Evolutionary conservation across 92 coral and sea anemone genomes (phyloP), one percentile per base, ranked within the genome.

Genomic region (Heliopora coerulea): DNA sequence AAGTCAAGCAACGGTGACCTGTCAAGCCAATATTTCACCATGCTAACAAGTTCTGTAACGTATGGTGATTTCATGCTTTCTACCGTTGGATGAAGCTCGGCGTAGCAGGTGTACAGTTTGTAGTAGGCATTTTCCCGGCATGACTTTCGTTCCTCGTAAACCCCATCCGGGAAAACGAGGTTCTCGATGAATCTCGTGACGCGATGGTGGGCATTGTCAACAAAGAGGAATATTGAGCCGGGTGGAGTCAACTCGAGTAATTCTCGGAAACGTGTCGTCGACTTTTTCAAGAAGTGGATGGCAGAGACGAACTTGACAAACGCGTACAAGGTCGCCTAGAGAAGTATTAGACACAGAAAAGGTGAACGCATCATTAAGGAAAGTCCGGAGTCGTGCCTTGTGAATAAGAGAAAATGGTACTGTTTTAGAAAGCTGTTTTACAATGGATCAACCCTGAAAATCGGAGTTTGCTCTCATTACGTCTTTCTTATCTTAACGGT

Each of bases 131-230:
- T 93, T 72, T 90, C 98, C 58, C 89, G 79, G 80, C 72, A 90
- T 66, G 83, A 90, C 30, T 85, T 88, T 41, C 81, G 79, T 39
- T 93, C 91, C 30, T 62, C 73, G 78, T 87, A 87, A 30, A 70
- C 74, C 8, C 89, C 83, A 15, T 86, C 80, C 28, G 95, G 95
- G 40, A 93, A 93, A 26, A 93, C 95, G 75, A 93, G 83, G 57
- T 88, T 96, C 74, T 93, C 96, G 48, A 93, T 90, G 44, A 93
- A 93, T 33, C 80, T 75, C 74, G 91, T 93, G 50, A 96, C 91
- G 72, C 91, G 96, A 79, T 90, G 89, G 76, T 93, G 98, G 25
- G 98, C 98, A 85, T 93, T 93, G 85, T 93, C 98, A 73, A 93
- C 84, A 77, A 93, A 93, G 39, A 93, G 95, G 40, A 93, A 93